phyloP scores from a whole-genome alignment of 37 sponge, comb jelly and placozoan genomes.

The Amphimedon queenslandica region DNA sequence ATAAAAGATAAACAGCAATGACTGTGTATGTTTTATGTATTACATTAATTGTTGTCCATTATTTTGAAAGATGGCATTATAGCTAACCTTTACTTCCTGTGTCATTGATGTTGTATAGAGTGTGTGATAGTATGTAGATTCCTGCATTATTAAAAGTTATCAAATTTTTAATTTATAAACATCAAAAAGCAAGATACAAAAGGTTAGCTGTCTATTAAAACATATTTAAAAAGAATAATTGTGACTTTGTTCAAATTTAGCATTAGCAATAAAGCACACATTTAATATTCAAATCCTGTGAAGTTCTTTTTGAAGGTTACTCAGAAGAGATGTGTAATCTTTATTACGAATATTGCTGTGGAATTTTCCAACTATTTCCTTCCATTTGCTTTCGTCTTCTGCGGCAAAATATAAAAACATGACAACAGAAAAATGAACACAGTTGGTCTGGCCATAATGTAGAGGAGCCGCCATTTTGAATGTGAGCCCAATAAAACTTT shows the following conservation, averaged over 20 bases:
- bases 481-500: neutral
- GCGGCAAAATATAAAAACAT: neutral
- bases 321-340: neutral
- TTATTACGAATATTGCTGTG: neutral
- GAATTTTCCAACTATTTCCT: neutral
- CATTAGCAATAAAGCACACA: too few relatives aligned
- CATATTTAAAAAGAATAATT: too few relatives aligned
- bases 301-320: neutral
- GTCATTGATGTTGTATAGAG: too few relatives aligned
- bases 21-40: neutral
- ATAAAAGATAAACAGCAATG: constrained; percentile 19
- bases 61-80: neutral
- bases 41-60: neutral
- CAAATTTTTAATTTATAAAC: too few relatives aligned
- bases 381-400: neutral
- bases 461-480: neutral
- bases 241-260: too few relatives aligned
- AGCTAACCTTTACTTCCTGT: too few relatives aligned
- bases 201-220: too few relatives aligned
- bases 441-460: neutral
- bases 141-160: too few relatives aligned
- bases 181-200: too few relatives aligned
- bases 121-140: too few relatives aligned
- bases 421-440: neutral
- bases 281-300: too few relatives aligned